These are phyloP conservation scores for Epizoanthus ramosus DNA, from an alignment of 92 coral and sea anemone species.

Conservation along the genomic window DNA sequence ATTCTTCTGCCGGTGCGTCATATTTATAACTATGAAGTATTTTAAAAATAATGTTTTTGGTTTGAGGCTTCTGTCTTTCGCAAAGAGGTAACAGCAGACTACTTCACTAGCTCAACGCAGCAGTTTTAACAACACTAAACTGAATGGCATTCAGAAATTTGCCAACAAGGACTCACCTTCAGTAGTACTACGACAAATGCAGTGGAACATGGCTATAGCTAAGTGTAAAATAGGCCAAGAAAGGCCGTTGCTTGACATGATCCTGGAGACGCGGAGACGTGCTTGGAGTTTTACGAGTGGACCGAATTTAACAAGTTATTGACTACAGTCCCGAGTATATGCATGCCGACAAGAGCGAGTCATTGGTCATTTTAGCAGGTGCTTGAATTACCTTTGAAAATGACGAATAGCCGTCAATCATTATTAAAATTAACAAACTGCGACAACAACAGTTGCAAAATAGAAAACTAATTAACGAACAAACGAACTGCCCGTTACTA, in stretches of 20 bases:
- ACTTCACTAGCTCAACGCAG: no score
- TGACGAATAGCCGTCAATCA: conserved; percentile 24
- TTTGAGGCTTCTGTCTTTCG: no score
- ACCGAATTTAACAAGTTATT: conserved; percentile 9
- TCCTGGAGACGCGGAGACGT: not conserved
- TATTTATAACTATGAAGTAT: no score
- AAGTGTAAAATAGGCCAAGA: not conserved
- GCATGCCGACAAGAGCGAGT: not conserved
- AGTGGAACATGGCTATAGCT: not conserved
- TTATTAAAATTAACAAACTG: conserved; percentile 18
- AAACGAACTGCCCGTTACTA: not conserved
- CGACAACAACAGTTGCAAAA: conserved; percentile 12
- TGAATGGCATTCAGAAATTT: not conserved
- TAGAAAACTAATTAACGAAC: conserved; percentile 8
- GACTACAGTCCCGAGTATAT: not conserved
- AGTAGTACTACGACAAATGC: not conserved
- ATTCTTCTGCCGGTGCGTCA: no score
- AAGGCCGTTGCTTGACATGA: not conserved
- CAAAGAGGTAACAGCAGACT: no score
- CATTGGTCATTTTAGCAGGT: conserved; percentile 9
- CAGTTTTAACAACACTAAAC: not conserved
- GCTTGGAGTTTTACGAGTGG: not conserved
- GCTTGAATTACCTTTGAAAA: not conserved
- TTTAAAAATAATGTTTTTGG: no score
- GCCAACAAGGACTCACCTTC: not conserved